Base-by-base conservation (phyloP, 2,888 invertebrate genomes). In the Pinctada fucata region DNA sequence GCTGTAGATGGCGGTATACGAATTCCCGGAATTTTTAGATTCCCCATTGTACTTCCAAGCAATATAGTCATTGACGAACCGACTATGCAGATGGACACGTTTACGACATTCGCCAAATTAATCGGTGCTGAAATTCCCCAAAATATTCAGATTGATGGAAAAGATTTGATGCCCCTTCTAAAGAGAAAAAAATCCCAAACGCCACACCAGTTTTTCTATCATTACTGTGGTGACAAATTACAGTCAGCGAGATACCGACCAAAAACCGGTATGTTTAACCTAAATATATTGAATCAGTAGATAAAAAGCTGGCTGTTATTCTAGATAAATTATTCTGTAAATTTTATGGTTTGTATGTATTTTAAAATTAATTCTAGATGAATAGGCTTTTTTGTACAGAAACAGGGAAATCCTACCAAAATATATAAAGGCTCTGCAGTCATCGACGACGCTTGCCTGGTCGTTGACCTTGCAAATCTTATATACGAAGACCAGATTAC, bases 1-100 rank as follows among this genome's bases (percentile, higher is more conserved):
- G 87, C 87, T 2, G 87, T 89, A 66, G 91, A 93, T 80, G 93
- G 93, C 8, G 93, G 92, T 6, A 90, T 93, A 48, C 88, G 93
- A 51, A 92, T 93, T 16, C 93, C 93, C 2, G 86, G 89, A 2
- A 76, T 91, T 10, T 79, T 91, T 47, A 83, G 87, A 50, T 93
- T 91, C 90, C 91, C 92, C 4, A 87, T 85, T 2, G 79, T 79
- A 10, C 76, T 92, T 8, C 82, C 87, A 8, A 76, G 86, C 6
- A 89, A 88, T n/a, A 75, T 72, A 3, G 86, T 84, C 2, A 84
- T 89, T 5, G 82, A 88, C 69, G 87, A 86, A 71, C 88, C 91
- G 2, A 91, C 92, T 2, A 89, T 87, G 52, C 88, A 89, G 71
- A 92, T 93, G 92, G 93, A 93, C 83, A 78, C 93, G 31, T 88